Evolutionary conservation across 1,140 invertebrate species (phyloP).

Genomic region (Drosophila bifasciata): DNA sequence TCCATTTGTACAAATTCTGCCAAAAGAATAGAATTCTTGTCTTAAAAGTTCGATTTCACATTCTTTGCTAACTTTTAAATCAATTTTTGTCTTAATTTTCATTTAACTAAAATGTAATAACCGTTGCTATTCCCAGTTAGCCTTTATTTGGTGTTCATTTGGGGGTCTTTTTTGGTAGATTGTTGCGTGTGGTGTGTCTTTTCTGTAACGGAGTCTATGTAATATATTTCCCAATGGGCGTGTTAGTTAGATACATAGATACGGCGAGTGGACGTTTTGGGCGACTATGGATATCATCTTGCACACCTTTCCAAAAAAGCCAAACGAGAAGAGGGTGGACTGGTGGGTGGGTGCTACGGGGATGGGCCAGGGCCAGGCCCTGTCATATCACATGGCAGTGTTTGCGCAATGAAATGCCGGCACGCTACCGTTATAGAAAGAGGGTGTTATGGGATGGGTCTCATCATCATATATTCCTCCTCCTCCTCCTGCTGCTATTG

Average conservation of each 20-base stretch:
- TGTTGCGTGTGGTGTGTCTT: conserved; percentile 60
- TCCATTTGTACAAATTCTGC: too few relatives aligned
- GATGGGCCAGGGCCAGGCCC: conserved; percentile 19
- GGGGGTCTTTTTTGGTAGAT: conserved; percentile 43
- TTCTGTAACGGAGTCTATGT: conserved; percentile 45
- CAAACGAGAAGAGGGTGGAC: conserved; percentile 16
- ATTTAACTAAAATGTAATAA: too few relatives aligned
- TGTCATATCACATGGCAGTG: conserved; percentile 75
- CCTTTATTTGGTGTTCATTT: conserved; percentile 45
- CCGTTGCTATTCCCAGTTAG: neutral
- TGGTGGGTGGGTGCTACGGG: neutral
- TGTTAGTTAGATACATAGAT: conserved; percentile 48
- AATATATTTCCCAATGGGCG: conserved; percentile 70
- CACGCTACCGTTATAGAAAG: conserved; percentile 53
- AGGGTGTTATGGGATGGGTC: conserved; percentile 2
- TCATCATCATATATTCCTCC: conserved; percentile 22
- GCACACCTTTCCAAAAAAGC: conserved; percentile 48
- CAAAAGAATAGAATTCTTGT: too few relatives aligned
- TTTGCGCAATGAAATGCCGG: conserved; percentile 70
- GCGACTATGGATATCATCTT: conserved; percentile 38
- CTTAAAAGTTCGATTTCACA: too few relatives aligned
- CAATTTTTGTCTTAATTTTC: neutral
- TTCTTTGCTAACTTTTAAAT: too few relatives aligned
- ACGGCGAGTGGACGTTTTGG: conserved; percentile 18
- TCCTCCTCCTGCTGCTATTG: conserved; percentile 22